Evolutionary conservation across 2,113 vertebrate genomes (phyloP).

Genomic region (Mustela lutreola): DNA sequence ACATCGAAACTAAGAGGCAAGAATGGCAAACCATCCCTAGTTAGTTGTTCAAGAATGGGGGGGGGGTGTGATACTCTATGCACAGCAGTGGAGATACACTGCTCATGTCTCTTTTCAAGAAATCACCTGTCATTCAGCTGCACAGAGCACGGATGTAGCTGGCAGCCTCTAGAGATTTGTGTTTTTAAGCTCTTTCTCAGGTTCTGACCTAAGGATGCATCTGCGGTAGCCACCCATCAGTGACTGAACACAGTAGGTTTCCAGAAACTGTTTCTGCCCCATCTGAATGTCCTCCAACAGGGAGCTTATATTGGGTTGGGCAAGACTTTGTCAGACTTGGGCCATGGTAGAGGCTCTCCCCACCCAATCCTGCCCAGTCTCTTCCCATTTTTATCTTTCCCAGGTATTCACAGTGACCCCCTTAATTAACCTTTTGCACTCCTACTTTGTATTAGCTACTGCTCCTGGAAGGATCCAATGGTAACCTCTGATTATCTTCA

Average conservation of each 20-base stretch:
- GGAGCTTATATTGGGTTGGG: background rate
- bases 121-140: background rate
- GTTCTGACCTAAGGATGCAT: background rate
- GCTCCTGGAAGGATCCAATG: background rate
- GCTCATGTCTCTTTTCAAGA: background rate
- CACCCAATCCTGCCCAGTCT: background rate
- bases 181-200: background rate
- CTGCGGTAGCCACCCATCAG: background rate
- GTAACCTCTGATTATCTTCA: background rate
- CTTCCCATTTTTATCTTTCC: background rate
- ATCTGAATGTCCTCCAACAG: background rate
- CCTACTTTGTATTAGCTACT: background rate
- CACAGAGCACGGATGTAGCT: background rate
- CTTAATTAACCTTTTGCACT: background rate
- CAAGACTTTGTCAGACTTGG: background rate
- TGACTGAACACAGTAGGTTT: background rate
- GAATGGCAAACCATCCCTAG: background rate
- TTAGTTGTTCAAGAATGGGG: background rate
- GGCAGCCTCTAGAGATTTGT: background rate
- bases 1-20: background rate
- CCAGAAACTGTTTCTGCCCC: background rate
- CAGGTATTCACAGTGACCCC: background rate
- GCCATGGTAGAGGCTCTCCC: background rate
- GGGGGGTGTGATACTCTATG: background rate
- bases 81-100: background rate